Conservation (phyloP, 2,797 vertebrate species). For the Trachurus trachurus region DNA sequence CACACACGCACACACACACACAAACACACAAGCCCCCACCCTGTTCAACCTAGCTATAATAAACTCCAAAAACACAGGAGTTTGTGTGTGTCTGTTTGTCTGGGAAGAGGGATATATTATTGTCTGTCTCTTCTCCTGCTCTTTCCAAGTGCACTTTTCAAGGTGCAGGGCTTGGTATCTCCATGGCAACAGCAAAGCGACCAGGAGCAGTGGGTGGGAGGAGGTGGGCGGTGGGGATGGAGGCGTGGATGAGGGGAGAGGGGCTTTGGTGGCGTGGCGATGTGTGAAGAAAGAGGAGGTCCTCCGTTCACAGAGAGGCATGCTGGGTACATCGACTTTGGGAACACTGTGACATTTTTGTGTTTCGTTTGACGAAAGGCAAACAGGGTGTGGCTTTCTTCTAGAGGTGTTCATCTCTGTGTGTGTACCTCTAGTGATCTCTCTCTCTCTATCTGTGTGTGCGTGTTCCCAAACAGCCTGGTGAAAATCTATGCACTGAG, state of each 20-base stretch:
- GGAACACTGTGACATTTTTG: constrained; percentile 73
- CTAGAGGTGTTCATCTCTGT: constrained; percentile 27
- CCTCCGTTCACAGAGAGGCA: constrained; percentile 54
- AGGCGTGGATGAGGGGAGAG: constrained; percentile 31
- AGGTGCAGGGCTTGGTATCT: constrained; percentile 88
- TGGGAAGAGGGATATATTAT: constrained; percentile 78
- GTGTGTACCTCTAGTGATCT: constrained; percentile 15
- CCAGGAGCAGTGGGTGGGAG: constrained; percentile 68
- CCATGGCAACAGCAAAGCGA: constrained; percentile 86
- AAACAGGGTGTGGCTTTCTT: constrained; percentile 59
- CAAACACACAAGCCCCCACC: constrained; percentile 15
- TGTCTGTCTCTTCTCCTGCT: constrained; percentile 75
- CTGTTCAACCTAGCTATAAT: constrained; percentile 69
- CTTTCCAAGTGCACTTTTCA: constrained; percentile 85
- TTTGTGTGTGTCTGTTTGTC: constrained; percentile 66
- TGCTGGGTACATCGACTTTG: constrained; percentile 43
- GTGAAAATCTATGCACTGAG: constrained; percentile 41
- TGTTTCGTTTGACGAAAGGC: constrained; percentile 35
- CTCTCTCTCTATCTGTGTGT: not conserved
- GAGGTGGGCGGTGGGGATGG: constrained; percentile 44
- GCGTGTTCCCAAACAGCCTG: constrained; percentile 41
- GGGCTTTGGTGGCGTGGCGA: constrained; percentile 16
- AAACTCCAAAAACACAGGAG: constrained; percentile 74
- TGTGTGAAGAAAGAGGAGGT: constrained; percentile 19
- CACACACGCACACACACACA: not conserved